A percentile compares a stretch with the other conserved stretches of the same genome.
Evolutionary conservation across 1,140 invertebrate species (phyloP).

Genomic region (Diorhabda elongata): DNA sequence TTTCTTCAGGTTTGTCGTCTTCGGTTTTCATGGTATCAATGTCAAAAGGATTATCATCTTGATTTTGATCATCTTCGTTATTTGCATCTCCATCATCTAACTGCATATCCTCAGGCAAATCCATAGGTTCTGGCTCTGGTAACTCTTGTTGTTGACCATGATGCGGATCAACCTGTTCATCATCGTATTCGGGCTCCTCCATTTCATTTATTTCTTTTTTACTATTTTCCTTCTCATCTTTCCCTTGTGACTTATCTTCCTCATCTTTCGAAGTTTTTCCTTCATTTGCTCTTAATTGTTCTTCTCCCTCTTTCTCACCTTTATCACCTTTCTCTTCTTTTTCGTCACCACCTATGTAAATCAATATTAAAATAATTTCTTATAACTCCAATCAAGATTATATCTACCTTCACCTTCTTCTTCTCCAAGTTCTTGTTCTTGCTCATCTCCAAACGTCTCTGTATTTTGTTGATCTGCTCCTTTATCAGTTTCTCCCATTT

Average conservation of each 20-base stretch:
- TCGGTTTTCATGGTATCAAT: slow-evolving; percentile 68
- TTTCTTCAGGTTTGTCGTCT: slow-evolving; percentile 36
- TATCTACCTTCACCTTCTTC: slow-evolving; percentile 55
- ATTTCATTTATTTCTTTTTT: slow-evolving; percentile 72
- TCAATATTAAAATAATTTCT: too few species aligned
- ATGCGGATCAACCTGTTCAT: slow-evolving; percentile 82
- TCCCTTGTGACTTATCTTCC: slow-evolving; percentile 48
- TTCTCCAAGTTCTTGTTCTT: slow-evolving; percentile 69
- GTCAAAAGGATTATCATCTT: slow-evolving; percentile 77
- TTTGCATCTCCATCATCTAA: slow-evolving; percentile 71
- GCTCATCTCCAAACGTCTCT: slow-evolving; percentile 86
- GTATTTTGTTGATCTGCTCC: slow-evolving; percentile 74
- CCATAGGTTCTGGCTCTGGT: slow-evolving; percentile 77
- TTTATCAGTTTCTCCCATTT: slow-evolving; percentile 91
- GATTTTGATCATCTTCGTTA: slow-evolving; percentile 52
- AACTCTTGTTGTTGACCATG: slow-evolving; percentile 72
- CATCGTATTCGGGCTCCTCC: slow-evolving; percentile 72
- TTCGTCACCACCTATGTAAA: slow-evolving; percentile 45
- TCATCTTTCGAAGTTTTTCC: slow-evolving; percentile 51
- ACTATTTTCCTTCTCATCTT: slow-evolving; percentile 51
- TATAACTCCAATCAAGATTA: too few species aligned
- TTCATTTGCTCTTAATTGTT: slow-evolving; percentile 58
- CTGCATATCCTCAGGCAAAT: slow-evolving; percentile 81
- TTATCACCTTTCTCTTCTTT: slow-evolving; percentile 50
- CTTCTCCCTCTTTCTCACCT: slow-evolving; percentile 46